Base-by-base conservation (phyloP, 2,888 invertebrate genomes). In the Drosophila seclusa region DNA sequence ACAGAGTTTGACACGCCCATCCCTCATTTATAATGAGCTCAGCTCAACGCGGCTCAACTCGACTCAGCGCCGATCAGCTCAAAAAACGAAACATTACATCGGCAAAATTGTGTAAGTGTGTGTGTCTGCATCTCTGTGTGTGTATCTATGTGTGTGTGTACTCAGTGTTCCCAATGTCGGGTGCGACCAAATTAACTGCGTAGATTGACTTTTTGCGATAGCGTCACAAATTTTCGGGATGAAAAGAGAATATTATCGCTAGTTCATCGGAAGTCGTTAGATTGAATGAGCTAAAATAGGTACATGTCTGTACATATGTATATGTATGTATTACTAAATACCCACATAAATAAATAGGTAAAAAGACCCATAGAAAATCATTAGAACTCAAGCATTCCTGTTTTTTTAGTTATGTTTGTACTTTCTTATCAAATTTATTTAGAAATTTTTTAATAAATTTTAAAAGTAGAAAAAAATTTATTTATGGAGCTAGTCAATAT, bases 181-280 rank as follows among this genome's bases (percentile, higher is more conserved):
- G 81, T 73, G 81, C 78, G 78, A 81, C 78, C 78, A 78, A 81
- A 78, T 78, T 78, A 78, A 81, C 81, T 78, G 81, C 78, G 78
- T 78, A 80, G 80, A 82, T 82, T 75, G 72, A 70, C 68, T 83
- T 78, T 81, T 72, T 66, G 84, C 76, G 84, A 82, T 82, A 82
- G 68, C 75, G 78, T 82, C 79, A 53, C 53, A 82, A 82, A 84
- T 82, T 82, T 82, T 82, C 84, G 84, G 85, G 85, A 82, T 84
- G 82, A 83, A 79, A 84, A 84, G 76, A 70, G 67, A 73, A 84
- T 84, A 82, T 84, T 84, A 82, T 84, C 82, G 70, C 73, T 59
- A 27, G 72, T 82, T 58, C 82, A 82, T 82, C 84, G 84, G 84
- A 84, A 82, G 84, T 82, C 82, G 84, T 78, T 82, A 78, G 76